Base-by-base conservation (phyloP, 2,888 invertebrate genomes). In the Rhorus exstirpatorius region DNA sequence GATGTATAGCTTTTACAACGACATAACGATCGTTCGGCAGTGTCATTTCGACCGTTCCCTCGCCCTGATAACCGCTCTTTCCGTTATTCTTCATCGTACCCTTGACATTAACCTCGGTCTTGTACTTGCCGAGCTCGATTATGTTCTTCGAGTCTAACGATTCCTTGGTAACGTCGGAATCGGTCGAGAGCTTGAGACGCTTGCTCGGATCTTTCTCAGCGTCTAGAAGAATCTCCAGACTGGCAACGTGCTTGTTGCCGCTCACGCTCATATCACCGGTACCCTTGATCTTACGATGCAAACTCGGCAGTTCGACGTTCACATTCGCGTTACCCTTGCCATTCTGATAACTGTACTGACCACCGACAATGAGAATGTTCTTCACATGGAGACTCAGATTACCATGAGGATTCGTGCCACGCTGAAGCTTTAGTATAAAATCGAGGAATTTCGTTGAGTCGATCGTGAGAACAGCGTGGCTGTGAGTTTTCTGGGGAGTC, bases 181-280 rank as follows among this genome's bases (percentile, higher is more conserved):
- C 94, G 0, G 97, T 96, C 38, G 94, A 94, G 46, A 97, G 87
- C 78, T 94, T 94, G 2, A 97, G 86, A 86, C 96, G 96, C 87
- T 96, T 96, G 53, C 93, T 94, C 53, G 95, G 95, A 89, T 96
- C 95, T 88, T 96, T 96, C 65, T 95, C 95, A 81, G 94, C 96
- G 90, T 97, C 95, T 35, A 96, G 95, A 86, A 94, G 95, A 2
- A 97, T 68, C 58, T 95, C 96, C 0, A 95, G 87, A 60, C 95
- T 95, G 0, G 95, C 93, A 81, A 95, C 94, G 91, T 95, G 96
- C 0, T 94, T 94, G 0, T 95, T 95, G 0, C 95, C 94, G 67
- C 94, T 94, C 0, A 95, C 91, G 0, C 94, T 93, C 88, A 97
- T 94, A 67, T 95, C 95, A 0, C 95, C 94, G 53, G 89, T 92